Conservation (phyloP, 2,113 vertebrate genomes). For the Pollachius pollachius region DNA sequence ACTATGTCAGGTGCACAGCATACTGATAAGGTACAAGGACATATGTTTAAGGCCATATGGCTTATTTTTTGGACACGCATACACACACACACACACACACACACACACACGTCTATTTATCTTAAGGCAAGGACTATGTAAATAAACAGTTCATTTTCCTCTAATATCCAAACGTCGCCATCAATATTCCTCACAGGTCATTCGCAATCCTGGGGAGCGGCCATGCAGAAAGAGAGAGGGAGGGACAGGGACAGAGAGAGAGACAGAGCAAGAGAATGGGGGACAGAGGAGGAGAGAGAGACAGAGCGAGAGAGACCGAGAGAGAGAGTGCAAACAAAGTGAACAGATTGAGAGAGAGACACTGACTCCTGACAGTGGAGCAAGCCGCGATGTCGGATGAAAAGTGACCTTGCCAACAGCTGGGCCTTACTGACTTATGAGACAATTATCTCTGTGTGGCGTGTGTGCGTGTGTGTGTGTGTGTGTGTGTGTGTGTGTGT, state of each 20-base stretch:
- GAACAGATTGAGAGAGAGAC: slow-evolving; percentile 21
- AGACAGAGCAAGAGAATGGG: not conserved
- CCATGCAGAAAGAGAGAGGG: slow-evolving; percentile 53
- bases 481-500: slow-evolving; percentile 29
- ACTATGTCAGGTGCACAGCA: not conserved
- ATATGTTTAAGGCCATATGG: not conserved
- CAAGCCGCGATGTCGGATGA: slow-evolving; percentile 42
- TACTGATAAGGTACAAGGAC: not conserved
- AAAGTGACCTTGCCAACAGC: slow-evolving; percentile 75
- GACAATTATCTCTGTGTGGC: slow-evolving; percentile 67
- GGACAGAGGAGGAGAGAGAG: slow-evolving; percentile 28
- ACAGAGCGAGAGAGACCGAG: not conserved
- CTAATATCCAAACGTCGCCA: slow-evolving; percentile 61
- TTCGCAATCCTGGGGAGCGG: slow-evolving; percentile 51
- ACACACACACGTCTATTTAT: too few species aligned
- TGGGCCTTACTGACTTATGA: slow-evolving; percentile 74
- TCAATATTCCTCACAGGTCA: slow-evolving; percentile 70
- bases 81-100: too few species aligned
- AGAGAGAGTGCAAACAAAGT: not conserved
- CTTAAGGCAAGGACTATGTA: slow-evolving; percentile 17
- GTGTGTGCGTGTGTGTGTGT: slow-evolving; percentile 7
- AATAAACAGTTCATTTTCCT: slow-evolving; percentile 69
- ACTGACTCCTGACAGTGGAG: slow-evolving; percentile 25
- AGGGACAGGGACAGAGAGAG: not conserved
- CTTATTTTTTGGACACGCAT: too few species aligned